Evolutionary conservation across 1,140 invertebrate genomes (phyloP).

Genomic region (Charaxes varanes): DNA sequence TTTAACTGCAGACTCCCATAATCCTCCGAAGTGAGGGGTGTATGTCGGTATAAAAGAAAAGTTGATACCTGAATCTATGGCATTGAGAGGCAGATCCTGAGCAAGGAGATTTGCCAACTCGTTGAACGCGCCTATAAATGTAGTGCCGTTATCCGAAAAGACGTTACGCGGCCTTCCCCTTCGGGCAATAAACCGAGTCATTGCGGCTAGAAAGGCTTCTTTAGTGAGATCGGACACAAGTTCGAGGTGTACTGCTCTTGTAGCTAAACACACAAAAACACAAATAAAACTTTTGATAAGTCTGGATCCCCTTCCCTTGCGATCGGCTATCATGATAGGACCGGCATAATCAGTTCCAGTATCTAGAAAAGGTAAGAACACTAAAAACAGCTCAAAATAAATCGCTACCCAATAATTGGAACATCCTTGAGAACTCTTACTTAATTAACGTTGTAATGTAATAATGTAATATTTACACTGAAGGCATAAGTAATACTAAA

Average conservation of each 20-base stretch:
- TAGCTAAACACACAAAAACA: conserved; percentile 22
- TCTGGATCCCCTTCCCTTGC: no score
- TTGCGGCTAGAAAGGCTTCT: conserved; percentile 9
- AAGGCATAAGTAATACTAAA: no score
- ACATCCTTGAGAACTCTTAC: no score
- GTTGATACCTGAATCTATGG: neutral
- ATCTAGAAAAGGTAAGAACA: no score
- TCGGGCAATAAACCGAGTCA: conserved; percentile 17
- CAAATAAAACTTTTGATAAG: no score
- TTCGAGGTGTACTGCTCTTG: conserved; percentile 21
- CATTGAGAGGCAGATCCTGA: neutral
- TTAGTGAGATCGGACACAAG: conserved; percentile 14
- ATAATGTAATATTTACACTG: no score
- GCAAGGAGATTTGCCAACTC: neutral
- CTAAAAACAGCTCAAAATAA: no score
- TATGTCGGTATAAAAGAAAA: conserved; percentile 15
- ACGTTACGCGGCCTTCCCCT: conserved; percentile 14
- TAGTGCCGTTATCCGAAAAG: conserved; percentile 19
- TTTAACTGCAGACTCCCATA: conserved; percentile 33
- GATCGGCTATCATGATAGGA: no score
- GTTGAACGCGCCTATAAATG: neutral
- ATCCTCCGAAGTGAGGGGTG: conserved; percentile 28
- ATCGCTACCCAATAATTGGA: no score
- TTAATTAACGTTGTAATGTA: no score
- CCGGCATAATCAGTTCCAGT: no score